Conservation (phyloP, 2,888 invertebrate genomes). For the Pandemis corylana region DNA sequence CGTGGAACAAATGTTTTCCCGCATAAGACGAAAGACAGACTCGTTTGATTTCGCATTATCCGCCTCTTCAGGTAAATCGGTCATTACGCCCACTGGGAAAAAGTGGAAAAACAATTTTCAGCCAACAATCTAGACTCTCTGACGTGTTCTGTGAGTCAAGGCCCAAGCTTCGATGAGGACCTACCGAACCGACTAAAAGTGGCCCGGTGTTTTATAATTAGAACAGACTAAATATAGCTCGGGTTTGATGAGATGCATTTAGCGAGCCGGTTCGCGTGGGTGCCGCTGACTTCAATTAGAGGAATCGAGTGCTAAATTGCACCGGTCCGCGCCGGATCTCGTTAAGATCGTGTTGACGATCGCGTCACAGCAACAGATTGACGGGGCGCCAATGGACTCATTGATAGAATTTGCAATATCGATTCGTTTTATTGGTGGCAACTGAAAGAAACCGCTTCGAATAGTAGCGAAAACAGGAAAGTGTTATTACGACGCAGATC, state of each 20-base stretch:
- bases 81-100: conserved; percentile 47
- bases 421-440: conserved; percentile 55
- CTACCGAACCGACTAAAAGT: conserved; percentile 58
- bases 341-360: conserved; percentile 52
- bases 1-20: conserved; percentile 9
- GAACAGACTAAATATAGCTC: conserved; percentile 70
- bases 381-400: conserved; percentile 61
- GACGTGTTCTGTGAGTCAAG: conserved; percentile 56
- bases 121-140: conserved; percentile 39
- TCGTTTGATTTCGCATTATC: conserved; percentile 23
- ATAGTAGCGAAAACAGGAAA: conserved; percentile 52
- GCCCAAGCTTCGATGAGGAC: conserved; percentile 53
- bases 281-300: conserved; percentile 72
- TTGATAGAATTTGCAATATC: conserved; percentile 53
- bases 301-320: conserved; percentile 61
- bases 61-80: conserved; percentile 45
- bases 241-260: conserved; percentile 65
- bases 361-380: conserved; percentile 60
- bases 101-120: conserved; percentile 48
- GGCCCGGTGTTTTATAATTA: conserved; percentile 71
- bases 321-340: conserved; percentile 62
- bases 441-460: conserved; percentile 47
- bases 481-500: conserved; percentile 52
- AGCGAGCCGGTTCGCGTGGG: conserved; percentile 65
- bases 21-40: conserved; percentile 11